phyloP scores from a whole-genome alignment of 1,140 invertebrate genomes.

The Dendrolimus kikuchii region DNA sequence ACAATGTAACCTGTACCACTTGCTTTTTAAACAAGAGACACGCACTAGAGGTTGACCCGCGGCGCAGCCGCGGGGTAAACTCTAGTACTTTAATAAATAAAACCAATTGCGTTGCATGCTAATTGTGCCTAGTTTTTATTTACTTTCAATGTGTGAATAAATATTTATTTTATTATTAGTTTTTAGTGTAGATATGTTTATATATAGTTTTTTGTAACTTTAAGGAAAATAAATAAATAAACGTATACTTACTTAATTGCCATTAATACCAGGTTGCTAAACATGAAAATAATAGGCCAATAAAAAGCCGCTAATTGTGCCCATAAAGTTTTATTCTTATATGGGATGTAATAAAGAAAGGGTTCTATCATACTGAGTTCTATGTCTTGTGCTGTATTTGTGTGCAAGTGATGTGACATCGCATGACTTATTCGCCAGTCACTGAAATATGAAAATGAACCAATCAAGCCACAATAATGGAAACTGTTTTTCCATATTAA shows the following conservation, averaged over 20 bases:
- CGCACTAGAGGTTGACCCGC: no score
- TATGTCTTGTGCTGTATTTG: conserved; percentile 85
- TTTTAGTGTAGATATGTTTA: no score
- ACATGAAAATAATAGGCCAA: conserved; percentile 38
- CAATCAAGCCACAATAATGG: conserved; percentile 3
- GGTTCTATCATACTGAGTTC: conserved; percentile 83
- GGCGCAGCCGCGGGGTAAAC: no score
- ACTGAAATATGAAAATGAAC: conserved; percentile 54
- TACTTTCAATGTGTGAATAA: no score
- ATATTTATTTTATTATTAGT: no score
- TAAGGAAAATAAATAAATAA: neutral
- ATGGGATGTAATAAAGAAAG: conserved; percentile 54
- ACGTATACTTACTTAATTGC: conserved; percentile 46
- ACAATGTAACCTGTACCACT: no score
- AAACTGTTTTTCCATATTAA: no score
- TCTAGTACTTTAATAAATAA: no score
- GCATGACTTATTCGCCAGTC: conserved; percentile 86
- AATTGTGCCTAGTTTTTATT: no score
- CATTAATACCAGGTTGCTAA: conserved; percentile 20
- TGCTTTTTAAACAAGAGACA: no score
- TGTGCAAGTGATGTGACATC: conserved; percentile 86
- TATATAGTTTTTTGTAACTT: no score
- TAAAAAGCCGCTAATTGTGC: conserved; percentile 53
- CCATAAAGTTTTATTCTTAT: conserved; percentile 40
- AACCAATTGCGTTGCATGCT: no score